phyloP scores from a whole-genome alignment of 53 echinoderm and acorn worm genomes.

The Holothuria scabra region DNA sequence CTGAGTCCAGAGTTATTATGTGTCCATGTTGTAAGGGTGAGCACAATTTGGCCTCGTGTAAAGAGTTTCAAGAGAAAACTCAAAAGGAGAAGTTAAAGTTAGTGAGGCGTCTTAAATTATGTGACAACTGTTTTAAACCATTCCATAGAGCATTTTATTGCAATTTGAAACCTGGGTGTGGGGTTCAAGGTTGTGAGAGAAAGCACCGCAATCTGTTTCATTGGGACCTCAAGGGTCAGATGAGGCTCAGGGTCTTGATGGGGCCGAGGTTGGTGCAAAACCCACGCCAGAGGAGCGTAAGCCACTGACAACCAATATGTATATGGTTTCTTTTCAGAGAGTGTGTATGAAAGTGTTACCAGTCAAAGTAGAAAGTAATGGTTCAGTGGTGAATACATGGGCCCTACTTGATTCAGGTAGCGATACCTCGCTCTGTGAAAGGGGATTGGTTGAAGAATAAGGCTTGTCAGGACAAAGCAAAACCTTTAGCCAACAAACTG shows the following conservation, averaged over 20 bases:
- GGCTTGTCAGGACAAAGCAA: conserved; percentile 15
- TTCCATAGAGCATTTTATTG: too few relatives aligned
- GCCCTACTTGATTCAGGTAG: too few relatives aligned
- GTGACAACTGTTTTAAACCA: too few relatives aligned
- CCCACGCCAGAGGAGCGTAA: neutral
- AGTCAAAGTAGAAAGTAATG: conserved; percentile 13
- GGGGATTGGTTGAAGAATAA: conserved; percentile 44
- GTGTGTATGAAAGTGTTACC: conserved; percentile 16
- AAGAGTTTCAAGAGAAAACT: neutral
- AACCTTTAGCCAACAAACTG: conserved; percentile 13
- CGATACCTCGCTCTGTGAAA: conserved; percentile 55
- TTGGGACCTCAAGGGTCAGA: neutral
- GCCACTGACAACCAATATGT: too few relatives aligned
- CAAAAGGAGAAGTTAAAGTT: conserved; percentile 36
- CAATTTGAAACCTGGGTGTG: too few relatives aligned
- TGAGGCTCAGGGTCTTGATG: too few relatives aligned
- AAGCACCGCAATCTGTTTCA: too few relatives aligned
- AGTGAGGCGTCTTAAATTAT: conserved; percentile 44
- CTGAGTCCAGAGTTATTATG: too few relatives aligned
- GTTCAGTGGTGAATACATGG: conserved; percentile 47
- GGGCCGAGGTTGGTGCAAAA: neutral
- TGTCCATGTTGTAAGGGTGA: too few relatives aligned
- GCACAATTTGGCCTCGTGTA: too few relatives aligned
- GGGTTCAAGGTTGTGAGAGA: too few relatives aligned
- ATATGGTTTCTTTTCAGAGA: too few relatives aligned